Percentiles rank a stretch among this genome's conserved stretches.
Conservation (phyloP, 2,113 vertebrate genomes). For the human region GRCh38 chr21:36419001-36419500, state of each 20-base stretch:
- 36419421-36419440: rapidly evolving
- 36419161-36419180: rapidly evolving
- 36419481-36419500: rapidly evolving
- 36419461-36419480: background rate
- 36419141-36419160: rapidly evolving
- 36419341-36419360: background rate
- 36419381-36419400: background rate
- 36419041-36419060: rapidly evolving
- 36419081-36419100: background rate
- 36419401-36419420: rapidly evolving
- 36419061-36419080: too few species aligned
- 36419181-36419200: background rate
- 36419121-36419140: rapidly evolving
- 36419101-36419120: rapidly evolving
- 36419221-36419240: background rate
- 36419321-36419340: rapidly evolving
- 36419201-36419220: background rate
- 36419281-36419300: background rate
- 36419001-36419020: rapidly evolving
- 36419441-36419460: background rate
- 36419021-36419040: rapidly evolving
- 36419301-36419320: background rate
- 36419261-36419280: background rate
- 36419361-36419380: background rate
- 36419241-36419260: background rate